Conservation (phyloP, 37 sponge, comb jelly and placozoan genomes). For the Cliona cf. orientalis region DNA sequence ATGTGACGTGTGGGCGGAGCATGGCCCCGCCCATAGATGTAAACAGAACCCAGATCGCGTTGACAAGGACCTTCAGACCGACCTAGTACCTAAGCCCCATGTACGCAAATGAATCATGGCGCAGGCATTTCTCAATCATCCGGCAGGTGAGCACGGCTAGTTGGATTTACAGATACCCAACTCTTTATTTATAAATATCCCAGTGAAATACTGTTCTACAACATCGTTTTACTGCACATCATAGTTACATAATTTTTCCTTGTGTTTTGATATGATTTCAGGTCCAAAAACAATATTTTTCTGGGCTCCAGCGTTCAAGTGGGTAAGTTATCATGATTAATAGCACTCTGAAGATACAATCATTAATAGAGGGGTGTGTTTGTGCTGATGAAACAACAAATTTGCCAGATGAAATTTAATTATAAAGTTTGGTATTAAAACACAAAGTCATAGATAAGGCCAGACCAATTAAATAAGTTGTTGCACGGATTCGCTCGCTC, state of each 20-base stretch:
- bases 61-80: not conserved
- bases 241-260: too few relatives aligned
- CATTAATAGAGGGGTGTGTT: too few relatives aligned
- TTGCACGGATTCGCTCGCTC: too few relatives aligned
- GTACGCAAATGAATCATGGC: not conserved
- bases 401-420: not conserved
- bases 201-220: too few relatives aligned
- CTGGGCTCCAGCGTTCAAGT: slow-evolving; percentile 97
- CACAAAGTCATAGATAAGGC: too few relatives aligned
- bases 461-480: too few relatives aligned
- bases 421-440: not conserved
- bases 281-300: slow-evolving; percentile 90
- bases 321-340: slow-evolving; percentile 68
- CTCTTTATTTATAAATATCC: too few relatives aligned
- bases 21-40: not conserved
- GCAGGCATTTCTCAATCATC: slow-evolving; percentile 31
- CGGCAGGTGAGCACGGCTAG: too few relatives aligned
- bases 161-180: too few relatives aligned
- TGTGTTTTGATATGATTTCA: too few relatives aligned
- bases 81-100: not conserved
- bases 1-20: too few relatives aligned
- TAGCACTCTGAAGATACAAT: not conserved
- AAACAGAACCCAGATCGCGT: not conserved
- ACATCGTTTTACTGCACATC: too few relatives aligned
- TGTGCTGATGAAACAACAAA: not conserved